Conservation (phyloP, 53 echinoderm and acorn worm species). For the Pentamera pediparva region DNA sequence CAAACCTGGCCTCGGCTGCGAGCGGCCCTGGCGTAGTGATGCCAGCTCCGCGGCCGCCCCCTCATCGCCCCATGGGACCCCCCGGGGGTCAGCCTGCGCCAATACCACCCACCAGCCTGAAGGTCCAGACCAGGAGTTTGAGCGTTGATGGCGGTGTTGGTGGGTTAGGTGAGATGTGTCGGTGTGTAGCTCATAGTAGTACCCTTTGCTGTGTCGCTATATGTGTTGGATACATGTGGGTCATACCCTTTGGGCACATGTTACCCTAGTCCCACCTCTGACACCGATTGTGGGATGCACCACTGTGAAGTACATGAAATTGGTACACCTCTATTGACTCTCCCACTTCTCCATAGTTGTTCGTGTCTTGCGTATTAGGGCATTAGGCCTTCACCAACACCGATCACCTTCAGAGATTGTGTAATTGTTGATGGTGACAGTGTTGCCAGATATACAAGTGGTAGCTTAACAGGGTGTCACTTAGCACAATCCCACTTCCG, state of each 20-base stretch:
- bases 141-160: constrained; percentile 8
- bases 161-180: constrained; percentile 31
- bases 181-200: neutral
- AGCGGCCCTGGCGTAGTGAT: neutral
- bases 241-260: neutral
- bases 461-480: no score
- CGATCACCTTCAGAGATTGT: no score
- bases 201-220: neutral
- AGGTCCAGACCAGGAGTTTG: constrained; percentile 8
- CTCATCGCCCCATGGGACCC: neutral
- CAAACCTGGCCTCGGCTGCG: constrained; percentile 5
- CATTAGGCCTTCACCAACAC: no score
- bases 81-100: constrained; percentile 11
- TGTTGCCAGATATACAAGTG: no score
- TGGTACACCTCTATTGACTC: neutral
- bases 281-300: no score
- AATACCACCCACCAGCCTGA: constrained; percentile 1
- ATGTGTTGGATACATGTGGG: neutral
- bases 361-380: neutral
- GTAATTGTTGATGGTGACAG: no score
- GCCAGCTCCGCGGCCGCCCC: neutral
- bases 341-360: neutral
- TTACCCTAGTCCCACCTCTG: constrained; percentile 1
- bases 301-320: no score
- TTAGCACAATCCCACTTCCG: no score